A percentile compares a stretch with the other conserved stretches of the same genome.
These are phyloP conservation scores for Phenacoccus solenopsis DNA, from an alignment of 1,140 invertebrate genomes.

Conservation along the genomic window DNA sequence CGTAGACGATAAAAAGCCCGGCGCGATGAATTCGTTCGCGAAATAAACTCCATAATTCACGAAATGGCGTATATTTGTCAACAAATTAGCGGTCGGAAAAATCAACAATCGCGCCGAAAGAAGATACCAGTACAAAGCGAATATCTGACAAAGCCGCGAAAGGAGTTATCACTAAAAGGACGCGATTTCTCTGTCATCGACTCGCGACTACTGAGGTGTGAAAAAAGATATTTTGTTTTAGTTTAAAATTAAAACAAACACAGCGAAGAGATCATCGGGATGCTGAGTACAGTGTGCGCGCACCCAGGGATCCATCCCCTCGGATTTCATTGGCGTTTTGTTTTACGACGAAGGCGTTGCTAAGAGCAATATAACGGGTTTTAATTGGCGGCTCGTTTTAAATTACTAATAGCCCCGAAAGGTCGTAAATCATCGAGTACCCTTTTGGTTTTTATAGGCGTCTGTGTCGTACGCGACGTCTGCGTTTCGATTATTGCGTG, in stretches of 20 bases:
- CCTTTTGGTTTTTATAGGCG: too few species aligned
- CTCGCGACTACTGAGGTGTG: constrained; percentile 9
- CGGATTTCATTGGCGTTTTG: neutral
- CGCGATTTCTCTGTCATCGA: constrained; percentile 16
- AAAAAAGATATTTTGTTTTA: constrained; percentile 15
- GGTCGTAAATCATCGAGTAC: too few species aligned
- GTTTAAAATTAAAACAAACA: constrained; percentile 4
- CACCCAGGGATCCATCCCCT: neutral
- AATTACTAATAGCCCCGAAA: too few species aligned
- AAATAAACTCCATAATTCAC: neutral
- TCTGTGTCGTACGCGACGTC: too few species aligned
- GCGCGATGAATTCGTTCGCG: neutral
- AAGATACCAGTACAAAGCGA: neutral
- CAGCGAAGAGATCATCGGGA: neutral
- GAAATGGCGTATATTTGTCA: constrained; percentile 12
- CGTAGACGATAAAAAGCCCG: neutral
- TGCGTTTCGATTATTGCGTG: too few species aligned
- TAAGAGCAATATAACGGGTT: neutral
- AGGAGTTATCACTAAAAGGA: constrained; percentile 7
- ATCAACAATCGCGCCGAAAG: neutral
- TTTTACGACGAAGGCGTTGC: neutral
- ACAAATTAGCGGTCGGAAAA: constrained; percentile 10
- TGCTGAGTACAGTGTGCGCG: neutral
- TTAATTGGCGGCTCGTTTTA: neutral
- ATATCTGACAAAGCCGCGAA: constrained; percentile 7